These are phyloP conservation scores for Syngnathus scovelli DNA, from an alignment of 2,113 vertebrate genomes.

Conservation along the genomic window DNA sequence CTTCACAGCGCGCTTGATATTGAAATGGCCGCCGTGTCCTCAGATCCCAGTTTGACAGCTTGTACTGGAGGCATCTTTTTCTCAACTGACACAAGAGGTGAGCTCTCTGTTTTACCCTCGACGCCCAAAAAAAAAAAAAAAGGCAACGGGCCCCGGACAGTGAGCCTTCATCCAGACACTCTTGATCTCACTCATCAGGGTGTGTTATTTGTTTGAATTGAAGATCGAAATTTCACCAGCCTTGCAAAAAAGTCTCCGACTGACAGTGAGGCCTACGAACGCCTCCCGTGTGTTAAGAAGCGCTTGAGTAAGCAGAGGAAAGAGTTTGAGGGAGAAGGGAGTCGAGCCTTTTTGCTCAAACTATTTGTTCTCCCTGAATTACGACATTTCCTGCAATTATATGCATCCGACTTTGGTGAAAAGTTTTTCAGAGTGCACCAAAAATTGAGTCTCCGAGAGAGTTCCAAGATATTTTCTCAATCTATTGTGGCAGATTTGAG, in stretches of 20 bases:
- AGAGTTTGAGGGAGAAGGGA: background rate
- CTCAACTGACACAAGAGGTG: background rate
- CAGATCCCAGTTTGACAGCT: slow-evolving; percentile 9
- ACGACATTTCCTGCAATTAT: background rate
- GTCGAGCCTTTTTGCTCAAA: background rate
- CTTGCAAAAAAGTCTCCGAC: slow-evolving; percentile 3
- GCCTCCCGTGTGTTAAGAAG: background rate
- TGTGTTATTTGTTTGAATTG: slow-evolving; percentile 5
- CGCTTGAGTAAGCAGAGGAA: background rate
- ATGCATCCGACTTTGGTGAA: background rate
- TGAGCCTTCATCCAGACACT: slow-evolving; percentile 5
- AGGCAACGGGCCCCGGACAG: background rate
- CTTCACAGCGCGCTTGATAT: slow-evolving; percentile 10
- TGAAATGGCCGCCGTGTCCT: slow-evolving; percentile 5
- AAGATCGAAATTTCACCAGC: slow-evolving; percentile 3
- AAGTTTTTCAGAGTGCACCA: background rate
- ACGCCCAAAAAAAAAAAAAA: no score
- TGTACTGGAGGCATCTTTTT: slow-evolving; percentile 9
- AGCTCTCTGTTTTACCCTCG: background rate
- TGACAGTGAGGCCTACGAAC: background rate
- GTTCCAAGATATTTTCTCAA: no score
- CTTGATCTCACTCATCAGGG: slow-evolving; percentile 6
- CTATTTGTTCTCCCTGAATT: background rate
- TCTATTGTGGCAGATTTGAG: background rate
- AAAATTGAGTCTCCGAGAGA: no score